These are phyloP conservation scores for Austrofundulus limnaeus DNA, from an alignment of 2,113 vertebrate genomes.

Conservation along the genomic window DNA sequence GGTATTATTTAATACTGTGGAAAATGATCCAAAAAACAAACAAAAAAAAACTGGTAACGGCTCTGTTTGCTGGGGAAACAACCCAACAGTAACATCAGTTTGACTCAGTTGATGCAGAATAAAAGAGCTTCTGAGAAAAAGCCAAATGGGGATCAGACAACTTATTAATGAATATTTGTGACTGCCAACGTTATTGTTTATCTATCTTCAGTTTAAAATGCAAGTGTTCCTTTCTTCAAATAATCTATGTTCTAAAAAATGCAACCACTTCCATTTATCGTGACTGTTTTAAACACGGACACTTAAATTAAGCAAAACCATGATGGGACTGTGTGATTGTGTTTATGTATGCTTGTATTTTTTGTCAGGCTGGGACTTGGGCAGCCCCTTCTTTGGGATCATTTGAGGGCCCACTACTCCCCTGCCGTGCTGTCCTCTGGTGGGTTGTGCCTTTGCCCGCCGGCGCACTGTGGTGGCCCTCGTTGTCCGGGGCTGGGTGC, in stretches of 20 bases:
- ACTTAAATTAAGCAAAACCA: conserved; percentile 7
- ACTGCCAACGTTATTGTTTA: conserved; percentile 52
- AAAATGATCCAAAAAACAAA: no score
- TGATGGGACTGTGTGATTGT: no score
- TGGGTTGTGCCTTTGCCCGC: no score
- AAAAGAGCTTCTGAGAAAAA: conserved; percentile 12
- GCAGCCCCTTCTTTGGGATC: no score
- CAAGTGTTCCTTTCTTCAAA: not conserved
- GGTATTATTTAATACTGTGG: no score
- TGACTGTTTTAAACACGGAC: conserved; percentile 13
- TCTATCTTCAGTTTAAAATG: conserved; percentile 22
- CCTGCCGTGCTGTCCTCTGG: no score
- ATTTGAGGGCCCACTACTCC: no score
- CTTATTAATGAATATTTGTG: conserved; percentile 56
- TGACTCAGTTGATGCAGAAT: conserved; percentile 22
- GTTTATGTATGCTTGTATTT: no score
- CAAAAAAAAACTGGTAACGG: not conserved
- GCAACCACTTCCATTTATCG: not conserved
- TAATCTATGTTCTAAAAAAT: conserved; percentile 16
- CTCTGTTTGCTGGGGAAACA: not conserved
- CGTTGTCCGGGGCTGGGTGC: no score
- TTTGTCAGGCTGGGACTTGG: no score
- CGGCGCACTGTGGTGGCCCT: no score
- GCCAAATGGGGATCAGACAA: conserved; percentile 43
- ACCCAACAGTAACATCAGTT: conserved; percentile 19